Conservation (phyloP, 2,797 vertebrate genomes). For the Sphaeramia orbicularis region DNA sequence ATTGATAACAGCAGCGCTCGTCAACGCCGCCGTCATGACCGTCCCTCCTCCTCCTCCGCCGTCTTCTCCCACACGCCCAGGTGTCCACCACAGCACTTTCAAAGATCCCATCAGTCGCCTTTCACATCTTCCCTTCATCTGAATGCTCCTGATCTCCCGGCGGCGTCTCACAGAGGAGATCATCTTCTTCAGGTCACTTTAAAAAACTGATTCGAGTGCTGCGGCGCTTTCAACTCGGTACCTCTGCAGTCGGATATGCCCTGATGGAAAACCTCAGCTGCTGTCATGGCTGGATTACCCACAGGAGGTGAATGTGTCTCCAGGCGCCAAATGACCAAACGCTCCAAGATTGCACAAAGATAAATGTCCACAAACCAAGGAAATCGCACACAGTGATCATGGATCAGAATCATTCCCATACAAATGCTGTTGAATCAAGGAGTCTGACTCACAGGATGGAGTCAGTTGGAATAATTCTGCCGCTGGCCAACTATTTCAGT, state of each 20-base stretch:
- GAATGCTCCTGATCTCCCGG: conserved; percentile 26
- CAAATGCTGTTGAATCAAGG: too few relatives aligned
- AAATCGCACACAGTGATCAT: too few relatives aligned
- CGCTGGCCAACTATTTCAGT: too few relatives aligned
- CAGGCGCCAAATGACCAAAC: conserved; percentile 10
- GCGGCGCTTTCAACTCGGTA: conserved; percentile 32
- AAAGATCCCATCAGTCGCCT: conserved; percentile 39
- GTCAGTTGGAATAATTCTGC: too few relatives aligned
- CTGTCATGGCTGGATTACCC: conserved; percentile 26
- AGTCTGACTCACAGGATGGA: too few relatives aligned
- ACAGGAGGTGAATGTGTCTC: conserved; percentile 8
- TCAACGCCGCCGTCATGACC: conserved; percentile 62
- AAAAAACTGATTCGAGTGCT: conserved; percentile 3
- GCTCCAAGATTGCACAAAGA: background rate
- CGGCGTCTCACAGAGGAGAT: conserved; percentile 10
- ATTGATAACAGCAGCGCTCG: conserved; percentile 82
- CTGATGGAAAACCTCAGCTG: conserved; percentile 20
- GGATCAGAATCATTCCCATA: too few relatives aligned
- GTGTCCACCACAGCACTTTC: conserved; percentile 45
- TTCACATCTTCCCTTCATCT: conserved; percentile 10
- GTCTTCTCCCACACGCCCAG: conserved; percentile 11
- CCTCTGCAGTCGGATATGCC: background rate
- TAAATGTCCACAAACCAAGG: background rate
- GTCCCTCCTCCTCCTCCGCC: conserved; percentile 17
- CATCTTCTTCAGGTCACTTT: conserved; percentile 14